Percentiles rank a stretch among this genome's conserved stretches.
Evolutionary conservation across 2,888 invertebrate species (phyloP).

Genomic region (Timandra comae): DNA sequence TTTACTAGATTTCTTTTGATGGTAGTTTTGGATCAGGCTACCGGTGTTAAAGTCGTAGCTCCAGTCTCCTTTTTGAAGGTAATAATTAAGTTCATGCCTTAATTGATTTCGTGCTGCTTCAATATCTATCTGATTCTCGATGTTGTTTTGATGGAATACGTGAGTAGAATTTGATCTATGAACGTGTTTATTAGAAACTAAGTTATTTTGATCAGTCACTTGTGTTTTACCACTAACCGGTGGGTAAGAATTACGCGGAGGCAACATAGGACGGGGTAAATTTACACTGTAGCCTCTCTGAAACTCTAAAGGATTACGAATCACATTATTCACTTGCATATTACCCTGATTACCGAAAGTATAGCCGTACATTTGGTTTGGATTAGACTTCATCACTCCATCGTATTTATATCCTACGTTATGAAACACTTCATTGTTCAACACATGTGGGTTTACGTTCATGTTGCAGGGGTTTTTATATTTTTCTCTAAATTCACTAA

Average conservation of each 20-base stretch:
- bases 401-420: conserved; percentile 66
- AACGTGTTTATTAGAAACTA: conserved; percentile 73
- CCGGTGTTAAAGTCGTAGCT: conserved; percentile 70
- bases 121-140: conserved; percentile 58
- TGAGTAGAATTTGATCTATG: conserved; percentile 80
- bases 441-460: conserved; percentile 44
- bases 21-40: conserved; percentile 68
- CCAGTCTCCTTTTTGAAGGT: conserved; percentile 71
- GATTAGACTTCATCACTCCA: conserved; percentile 54
- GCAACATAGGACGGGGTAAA: conserved; percentile 77
- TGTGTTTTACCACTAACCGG: conserved; percentile 76
- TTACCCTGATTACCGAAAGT: conserved; percentile 75
- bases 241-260: conserved; percentile 79
- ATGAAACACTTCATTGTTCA: conserved; percentile 67
- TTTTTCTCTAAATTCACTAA: conserved; percentile 79
- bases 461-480: conserved; percentile 76
- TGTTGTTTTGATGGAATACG: conserved; percentile 68
- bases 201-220: conserved; percentile 68
- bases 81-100: conserved; percentile 67
- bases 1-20: conserved; percentile 71
- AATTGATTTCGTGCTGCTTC: conserved; percentile 68
- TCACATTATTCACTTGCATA: conserved; percentile 66
- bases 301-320: conserved; percentile 75
- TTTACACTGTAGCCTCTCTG: conserved; percentile 76
- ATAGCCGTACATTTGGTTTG: conserved; percentile 70